These are phyloP conservation scores for Drosophila paulistorum DNA, from an alignment of 1,140 invertebrate genomes.

Conservation along the genomic window DNA sequence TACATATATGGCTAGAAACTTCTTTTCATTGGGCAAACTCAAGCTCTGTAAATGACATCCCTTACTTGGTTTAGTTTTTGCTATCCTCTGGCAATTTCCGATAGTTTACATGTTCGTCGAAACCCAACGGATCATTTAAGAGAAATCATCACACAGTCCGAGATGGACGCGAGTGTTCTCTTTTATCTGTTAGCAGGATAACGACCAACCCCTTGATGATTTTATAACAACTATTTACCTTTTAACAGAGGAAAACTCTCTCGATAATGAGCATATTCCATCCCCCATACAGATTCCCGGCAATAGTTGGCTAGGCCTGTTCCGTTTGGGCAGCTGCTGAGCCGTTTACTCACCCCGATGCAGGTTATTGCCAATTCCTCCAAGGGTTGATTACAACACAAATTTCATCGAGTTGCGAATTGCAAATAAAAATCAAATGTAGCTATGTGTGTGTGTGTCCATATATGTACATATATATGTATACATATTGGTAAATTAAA, in stretches of 20 bases:
- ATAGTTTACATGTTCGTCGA: not conserved
- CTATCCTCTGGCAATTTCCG: not conserved
- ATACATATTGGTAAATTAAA: conserved; percentile 4
- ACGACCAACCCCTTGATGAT: not conserved
- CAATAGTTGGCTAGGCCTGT: not conserved
- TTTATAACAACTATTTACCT: not conserved
- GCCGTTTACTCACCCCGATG: conserved; percentile 33
- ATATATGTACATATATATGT: not conserved
- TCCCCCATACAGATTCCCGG: conserved; percentile 2
- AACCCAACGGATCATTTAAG: conserved; percentile 1
- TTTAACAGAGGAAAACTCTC: not conserved
- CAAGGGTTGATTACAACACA: conserved; percentile 30
- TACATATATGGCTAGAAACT: no score
- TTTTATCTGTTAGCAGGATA: not conserved
- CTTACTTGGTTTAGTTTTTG: not conserved
- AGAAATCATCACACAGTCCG: not conserved
- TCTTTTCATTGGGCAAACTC: not conserved
- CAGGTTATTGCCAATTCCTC: conserved; percentile 40
- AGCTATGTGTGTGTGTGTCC: not conserved
- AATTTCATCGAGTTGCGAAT: conserved; percentile 31
- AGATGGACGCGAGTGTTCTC: not conserved
- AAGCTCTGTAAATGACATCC: not conserved
- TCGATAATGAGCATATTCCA: not conserved
- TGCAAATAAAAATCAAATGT: conserved; percentile 2
- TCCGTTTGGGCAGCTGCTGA: conserved; percentile 1